Evolutionary conservation across 2,888 invertebrate genomes (phyloP), one percentile per base, ranked within the genome.

Genomic region (Cephus sareptanus): DNA sequence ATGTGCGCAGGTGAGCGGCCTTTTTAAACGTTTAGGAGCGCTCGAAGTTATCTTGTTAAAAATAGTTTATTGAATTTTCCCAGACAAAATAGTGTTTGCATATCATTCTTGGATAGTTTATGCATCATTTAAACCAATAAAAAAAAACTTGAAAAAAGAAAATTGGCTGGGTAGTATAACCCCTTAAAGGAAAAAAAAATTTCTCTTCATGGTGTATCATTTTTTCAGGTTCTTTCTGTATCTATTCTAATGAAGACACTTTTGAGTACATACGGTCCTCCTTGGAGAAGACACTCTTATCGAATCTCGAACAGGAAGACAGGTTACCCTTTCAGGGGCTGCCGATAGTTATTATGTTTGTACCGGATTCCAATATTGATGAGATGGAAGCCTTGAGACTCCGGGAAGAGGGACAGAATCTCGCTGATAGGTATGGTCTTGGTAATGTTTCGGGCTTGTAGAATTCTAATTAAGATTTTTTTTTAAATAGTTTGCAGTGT

Each of bases 181-280:
- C 31, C 31, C 31, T 31, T 31, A n/a, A n/a, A n/a, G n/a, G n/a
- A n/a, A 30, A 56, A 23, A 56, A 15, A 56, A 40, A 15, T 23
- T 56, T 9, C 23, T 6, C 9, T 56, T 56, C 56, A 56, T 23
- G 23, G 9, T 23, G 56, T 9, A 23, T 56, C 23, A 31, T 35
- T 68, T 76, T 87, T 86, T 11, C 88, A 96, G 95, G 96, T 76
- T 94, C 96, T 87, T 96, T 96, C 92, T 97, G 97, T 92, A 96
- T 97, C 34, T 99, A 97, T 92, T 97, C 97, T 87, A 97, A 98
- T 88, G 96, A 96, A 85, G 96, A 97, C 87, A 96, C 98, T 0
- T 96, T 98, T 88, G 98, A 98, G 89, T 98, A 97, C 90, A 95
- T 99, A 76, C 94, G 97, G 84, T 96, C 96, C 79, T 97, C 97